These are phyloP conservation scores for Diadumene lineata DNA, from an alignment of 92 coral and sea anemone species.

Conservation along the genomic window DNA sequence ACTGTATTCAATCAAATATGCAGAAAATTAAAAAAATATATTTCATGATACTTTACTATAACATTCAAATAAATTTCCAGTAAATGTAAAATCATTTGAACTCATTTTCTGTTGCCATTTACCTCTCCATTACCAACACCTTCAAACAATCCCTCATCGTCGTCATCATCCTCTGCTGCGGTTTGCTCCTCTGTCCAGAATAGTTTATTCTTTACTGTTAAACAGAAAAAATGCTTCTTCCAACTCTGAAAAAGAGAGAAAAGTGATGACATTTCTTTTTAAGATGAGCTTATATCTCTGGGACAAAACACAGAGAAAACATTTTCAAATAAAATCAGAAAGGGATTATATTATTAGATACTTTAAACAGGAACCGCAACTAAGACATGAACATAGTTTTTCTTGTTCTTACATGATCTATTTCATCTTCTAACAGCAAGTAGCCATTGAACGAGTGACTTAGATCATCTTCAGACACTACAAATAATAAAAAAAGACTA, in stretches of 20 bases:
- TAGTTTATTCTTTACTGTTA: slow-evolving; percentile 74
- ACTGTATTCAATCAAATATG: neutral
- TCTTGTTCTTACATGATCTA: slow-evolving; percentile 72
- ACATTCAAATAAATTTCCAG: neutral
- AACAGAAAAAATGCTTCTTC: slow-evolving; percentile 94
- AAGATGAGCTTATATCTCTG: neutral
- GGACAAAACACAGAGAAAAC: too few species aligned
- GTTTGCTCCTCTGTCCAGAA: slow-evolving; percentile 99
- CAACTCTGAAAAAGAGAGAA: slow-evolving; percentile 64
- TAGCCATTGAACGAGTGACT: slow-evolving; percentile 96
- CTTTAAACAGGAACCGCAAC: neutral
- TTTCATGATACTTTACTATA: too few species aligned
- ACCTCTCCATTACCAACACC: slow-evolving; percentile 87
- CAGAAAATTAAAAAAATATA: too few species aligned
- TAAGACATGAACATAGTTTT: too few species aligned
- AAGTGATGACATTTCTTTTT: neutral
- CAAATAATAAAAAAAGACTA: neutral
- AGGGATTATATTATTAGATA: too few species aligned
- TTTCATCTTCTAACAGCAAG: slow-evolving; percentile 87
- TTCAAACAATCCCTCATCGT: slow-evolving; percentile 68
- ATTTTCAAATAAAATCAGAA: too few species aligned
- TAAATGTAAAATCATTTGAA: neutral
- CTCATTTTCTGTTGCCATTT: neutral
- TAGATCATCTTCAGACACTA: slow-evolving; percentile 92
- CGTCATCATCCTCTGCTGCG: slow-evolving; percentile 81